Base-by-base conservation (phyloP, 1,140 invertebrate species). In the Zaprionus tsacasi region DNA sequence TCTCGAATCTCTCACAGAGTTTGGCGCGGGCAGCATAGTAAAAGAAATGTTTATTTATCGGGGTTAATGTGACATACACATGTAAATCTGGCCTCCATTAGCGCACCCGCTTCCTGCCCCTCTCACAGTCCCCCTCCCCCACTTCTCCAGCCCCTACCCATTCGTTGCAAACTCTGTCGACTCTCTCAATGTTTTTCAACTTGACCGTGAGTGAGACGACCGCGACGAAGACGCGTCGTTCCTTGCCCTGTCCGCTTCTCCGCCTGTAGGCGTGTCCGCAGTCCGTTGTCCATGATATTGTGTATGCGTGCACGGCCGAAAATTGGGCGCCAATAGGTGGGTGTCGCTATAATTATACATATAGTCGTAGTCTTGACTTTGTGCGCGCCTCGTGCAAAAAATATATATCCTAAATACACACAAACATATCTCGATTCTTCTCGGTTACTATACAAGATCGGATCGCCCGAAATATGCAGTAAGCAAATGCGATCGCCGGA, bases 311-410 rank as follows among this genome's bases (percentile, higher is more conserved):
- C 54, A 56, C 17, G 25, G 55, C 60, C 55, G 76, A 74, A 89
- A 83, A 73, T 89, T 79, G 85, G 85, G 81, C 85, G 85, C 85
- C 80, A 74, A 83, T 88, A 89, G 85, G 83, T 88, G 83, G 85
- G 85, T 88, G 85, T 88, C 85, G 85, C 85, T 88, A 88, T 89
- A 89, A 88, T 88, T 89, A 88, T 88, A 89, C 50, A 70, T 79
- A 35, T 35, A 35, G 33, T 21, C 21, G 21, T 35, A 67, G 85
- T 83, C 85, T 88, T 88, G 78, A 88, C 78, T 83, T 88, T 89
- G 85, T 88, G 83, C 85, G 80, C 85, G 80, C 85, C 83, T 88
- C 78, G 85, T 88, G 82, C 82, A 86, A 86, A 86, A 86, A 86
- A 70, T 58, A 64, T 64, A 59, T 85, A 79, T 75, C 25, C 65